These are phyloP conservation scores for Polypterus senegalus DNA, from an alignment of 2,113 vertebrate species.

Conservation along the genomic window DNA sequence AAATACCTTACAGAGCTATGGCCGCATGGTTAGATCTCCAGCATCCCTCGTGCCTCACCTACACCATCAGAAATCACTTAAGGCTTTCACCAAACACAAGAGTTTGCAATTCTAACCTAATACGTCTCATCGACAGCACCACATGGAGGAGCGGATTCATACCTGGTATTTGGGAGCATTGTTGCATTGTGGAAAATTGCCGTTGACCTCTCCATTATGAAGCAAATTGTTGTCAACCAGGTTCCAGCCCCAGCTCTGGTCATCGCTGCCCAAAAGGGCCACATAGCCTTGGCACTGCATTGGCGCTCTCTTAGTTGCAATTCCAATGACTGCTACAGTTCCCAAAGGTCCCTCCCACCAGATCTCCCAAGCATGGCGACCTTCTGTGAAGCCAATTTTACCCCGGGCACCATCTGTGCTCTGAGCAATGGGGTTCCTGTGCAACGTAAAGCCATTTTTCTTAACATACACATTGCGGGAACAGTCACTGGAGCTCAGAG, in stretches of 20 bases:
- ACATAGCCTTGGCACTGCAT: constrained; percentile 98
- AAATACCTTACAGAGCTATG: too few species aligned
- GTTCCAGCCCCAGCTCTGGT: constrained; percentile 99
- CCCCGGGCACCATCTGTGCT: constrained; percentile 93
- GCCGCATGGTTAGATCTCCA: too few species aligned
- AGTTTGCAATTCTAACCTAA: too few species aligned
- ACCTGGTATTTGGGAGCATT: constrained; percentile 98
- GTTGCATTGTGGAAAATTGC: constrained; percentile 96
- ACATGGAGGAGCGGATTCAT: constrained; percentile 17
- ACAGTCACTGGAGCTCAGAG: constrained; percentile 92
- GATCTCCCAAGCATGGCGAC: constrained; percentile 94
- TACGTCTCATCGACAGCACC: too few species aligned
- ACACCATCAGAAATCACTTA: too few species aligned
- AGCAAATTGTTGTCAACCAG: constrained; percentile 96
- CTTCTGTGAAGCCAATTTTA: constrained; percentile 92
- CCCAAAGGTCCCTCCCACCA: constrained; percentile 98
- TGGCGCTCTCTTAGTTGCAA: constrained; percentile 84
- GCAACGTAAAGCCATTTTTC: constrained; percentile 94
- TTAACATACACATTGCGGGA: constrained; percentile 95
- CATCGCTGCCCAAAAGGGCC: constrained; percentile 86
- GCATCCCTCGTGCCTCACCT: too few species aligned
- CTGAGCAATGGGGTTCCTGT: constrained; percentile 95
- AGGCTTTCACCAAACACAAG: too few species aligned
- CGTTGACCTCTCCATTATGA: constrained; percentile 92
- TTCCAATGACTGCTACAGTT: constrained; percentile 92